Evolutionary conservation across 2,888 invertebrate species (phyloP).

Genomic region (Automeris io): DNA sequence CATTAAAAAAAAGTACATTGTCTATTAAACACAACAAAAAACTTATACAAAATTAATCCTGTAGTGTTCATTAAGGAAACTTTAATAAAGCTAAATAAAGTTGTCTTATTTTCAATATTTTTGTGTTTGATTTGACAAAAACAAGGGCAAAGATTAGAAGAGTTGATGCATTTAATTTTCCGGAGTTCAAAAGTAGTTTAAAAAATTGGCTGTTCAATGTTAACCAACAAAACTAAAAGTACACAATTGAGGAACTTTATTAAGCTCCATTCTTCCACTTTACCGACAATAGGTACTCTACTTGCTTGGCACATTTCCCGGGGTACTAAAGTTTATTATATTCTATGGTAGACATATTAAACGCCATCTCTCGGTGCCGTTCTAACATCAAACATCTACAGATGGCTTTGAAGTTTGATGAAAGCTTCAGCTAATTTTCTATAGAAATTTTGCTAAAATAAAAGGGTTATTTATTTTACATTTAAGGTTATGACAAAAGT

Average conservation of each 20-base stretch:
- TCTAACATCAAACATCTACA: slow-evolving; percentile 12
- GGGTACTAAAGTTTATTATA: slow-evolving; percentile 40
- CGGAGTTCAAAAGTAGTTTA: no score
- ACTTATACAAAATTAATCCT: no score
- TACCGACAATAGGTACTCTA: slow-evolving; percentile 34
- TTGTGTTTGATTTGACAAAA: no score
- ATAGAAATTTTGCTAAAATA: neutral
- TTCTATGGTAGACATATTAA: slow-evolving; percentile 25
- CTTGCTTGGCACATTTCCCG: slow-evolving; percentile 48
- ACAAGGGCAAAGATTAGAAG: no score
- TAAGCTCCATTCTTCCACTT: slow-evolving; percentile 30
- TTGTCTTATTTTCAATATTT: no score
- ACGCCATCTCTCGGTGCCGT: slow-evolving; percentile 14
- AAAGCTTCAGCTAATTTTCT: slow-evolving; percentile 6
- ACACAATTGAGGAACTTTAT: slow-evolving; percentile 24
- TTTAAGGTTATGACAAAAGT: slow-evolving; percentile 22
- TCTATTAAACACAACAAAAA: no score
- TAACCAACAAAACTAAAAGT: slow-evolving; percentile 19
- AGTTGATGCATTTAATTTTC: no score
- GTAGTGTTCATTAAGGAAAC: no score
- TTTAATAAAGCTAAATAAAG: no score
- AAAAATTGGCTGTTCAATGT: slow-evolving; percentile 2
- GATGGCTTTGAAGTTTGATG: slow-evolving; percentile 5
- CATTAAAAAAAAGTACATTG: no score
- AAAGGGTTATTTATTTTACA: slow-evolving; percentile 5